Evolutionary conservation across 2,113 vertebrate species (phyloP).

Genomic region (Ptychochromis oligacanthus): DNA sequence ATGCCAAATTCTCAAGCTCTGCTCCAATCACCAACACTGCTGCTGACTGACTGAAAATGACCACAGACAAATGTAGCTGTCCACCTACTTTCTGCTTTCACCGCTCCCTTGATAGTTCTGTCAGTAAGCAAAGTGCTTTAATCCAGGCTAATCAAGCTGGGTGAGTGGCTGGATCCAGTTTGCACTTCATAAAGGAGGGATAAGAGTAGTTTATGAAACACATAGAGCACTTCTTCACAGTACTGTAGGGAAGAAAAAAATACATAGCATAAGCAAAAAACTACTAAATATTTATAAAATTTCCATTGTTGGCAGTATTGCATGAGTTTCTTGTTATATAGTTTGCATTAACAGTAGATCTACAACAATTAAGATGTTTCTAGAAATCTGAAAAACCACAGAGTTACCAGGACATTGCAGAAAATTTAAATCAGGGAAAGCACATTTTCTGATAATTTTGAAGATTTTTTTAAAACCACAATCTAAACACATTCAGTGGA

Average conservation of each 20-base stretch:
- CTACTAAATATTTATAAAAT: neutral
- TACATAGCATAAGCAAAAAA: neutral
- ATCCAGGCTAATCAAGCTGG: constrained; percentile 63
- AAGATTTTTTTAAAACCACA: no score
- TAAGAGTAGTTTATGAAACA: neutral
- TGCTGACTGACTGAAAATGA: constrained; percentile 50
- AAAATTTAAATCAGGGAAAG: neutral
- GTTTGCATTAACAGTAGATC: neutral
- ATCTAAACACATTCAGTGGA: neutral
- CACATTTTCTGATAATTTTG: no score
- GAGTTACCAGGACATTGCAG: neutral
- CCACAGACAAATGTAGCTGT: constrained; percentile 60
- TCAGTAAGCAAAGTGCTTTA: constrained; percentile 73
- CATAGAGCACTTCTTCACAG: neutral
- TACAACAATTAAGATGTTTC: neutral
- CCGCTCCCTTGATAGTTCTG: constrained; percentile 46
- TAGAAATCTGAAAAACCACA: neutral
- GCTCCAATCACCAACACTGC: constrained; percentile 43
- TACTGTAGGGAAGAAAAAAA: neutral
- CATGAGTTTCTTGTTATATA: neutral
- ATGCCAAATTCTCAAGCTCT: constrained; percentile 71
- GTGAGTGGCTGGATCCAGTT: constrained; percentile 35
- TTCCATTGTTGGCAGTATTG: neutral
- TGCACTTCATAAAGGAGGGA: neutral
- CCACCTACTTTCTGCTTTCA: constrained; percentile 43